Base-by-base conservation (phyloP, 2,113 vertebrate genomes). In the Macquaria ambigua region DNA sequence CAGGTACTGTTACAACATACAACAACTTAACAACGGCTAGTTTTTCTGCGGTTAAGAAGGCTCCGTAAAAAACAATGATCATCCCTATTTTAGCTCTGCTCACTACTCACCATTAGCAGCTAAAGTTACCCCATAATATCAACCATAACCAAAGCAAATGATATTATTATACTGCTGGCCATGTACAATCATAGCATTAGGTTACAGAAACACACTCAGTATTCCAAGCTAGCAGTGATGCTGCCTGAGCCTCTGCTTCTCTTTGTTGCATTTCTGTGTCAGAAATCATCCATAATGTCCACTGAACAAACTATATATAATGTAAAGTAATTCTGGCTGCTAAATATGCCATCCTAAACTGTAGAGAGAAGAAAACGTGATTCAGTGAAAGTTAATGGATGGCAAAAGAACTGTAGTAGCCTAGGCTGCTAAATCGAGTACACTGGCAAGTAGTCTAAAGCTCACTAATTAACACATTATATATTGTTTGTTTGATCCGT, bases 131-230 rank as follows among this genome's bases (percentile, higher is more conserved):
- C 20, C 28, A 48, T 79, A 37, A 48, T 59, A 70, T 58, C 39
- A 78, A 34, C 11, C 52, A 46, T 10, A 31, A 18, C 53, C 39
- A 67, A 67, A 67, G 41, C 25, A 46, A 78, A 58, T 31, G 11
- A 69, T 69, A 48, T 69, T 34, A 37, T 69, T 58, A 34, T 18
- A 48, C 41, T 48, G 53, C 11, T 34, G 64, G 53, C 25, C 11
- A 31, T 58, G 23, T 69, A 31, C 63, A 34, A 18, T 34, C 77
- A 69, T 69, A 37, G 53, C 64, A 31, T 69, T 79, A 59, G 25
- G 53, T 78, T 78, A 78, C 76, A 78, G 37, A 68, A 8, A 67
- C 39, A 56, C n/a, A 69, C 37, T 77, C 21, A 64, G 62, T 62
- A 10, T 10, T 16, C 11, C 43, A 3, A 31, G 12, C 28, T 41